Evolutionary conservation across 2,888 invertebrate genomes (phyloP).

Genomic region (Rhyacophila evoluta): DNA sequence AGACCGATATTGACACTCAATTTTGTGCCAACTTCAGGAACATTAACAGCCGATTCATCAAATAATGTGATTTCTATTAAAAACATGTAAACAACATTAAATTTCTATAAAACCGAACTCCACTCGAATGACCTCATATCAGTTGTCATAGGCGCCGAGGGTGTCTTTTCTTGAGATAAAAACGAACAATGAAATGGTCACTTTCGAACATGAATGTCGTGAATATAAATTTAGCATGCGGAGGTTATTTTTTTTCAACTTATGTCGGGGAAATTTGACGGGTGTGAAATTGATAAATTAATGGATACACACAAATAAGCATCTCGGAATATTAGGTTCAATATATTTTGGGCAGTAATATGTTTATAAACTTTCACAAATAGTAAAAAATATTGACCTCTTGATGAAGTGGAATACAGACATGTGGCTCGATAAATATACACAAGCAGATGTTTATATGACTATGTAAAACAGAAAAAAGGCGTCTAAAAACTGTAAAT

Average conservation of each 20-base stretch:
- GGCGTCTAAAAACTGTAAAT: neutral
- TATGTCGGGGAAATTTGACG: neutral
- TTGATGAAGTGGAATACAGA: slow-evolving; percentile 34
- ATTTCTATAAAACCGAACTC: neutral
- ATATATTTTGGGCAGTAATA: neutral
- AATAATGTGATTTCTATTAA: too few relatives aligned
- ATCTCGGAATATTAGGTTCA: neutral
- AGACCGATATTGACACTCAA: too few relatives aligned
- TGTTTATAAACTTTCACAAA: neutral
- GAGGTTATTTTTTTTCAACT: slow-evolving; percentile 37
- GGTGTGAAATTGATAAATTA: neutral
- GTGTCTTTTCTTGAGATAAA: neutral
- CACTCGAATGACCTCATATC: neutral
- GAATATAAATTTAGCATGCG: slow-evolving; percentile 1
- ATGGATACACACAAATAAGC: neutral
- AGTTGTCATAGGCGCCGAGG: neutral
- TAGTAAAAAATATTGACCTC: slow-evolving; percentile 43
- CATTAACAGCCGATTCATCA: too few relatives aligned
- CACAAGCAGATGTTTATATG: slow-evolving; percentile 34
- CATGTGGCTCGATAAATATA: slow-evolving; percentile 46
- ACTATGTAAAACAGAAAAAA: slow-evolving; percentile 11
- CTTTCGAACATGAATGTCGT: neutral
- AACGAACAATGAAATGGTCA: slow-evolving; percentile 11
- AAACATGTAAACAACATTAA: neutral
- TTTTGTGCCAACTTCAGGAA: too few relatives aligned